phyloP scores from a whole-genome alignment of 2,888 invertebrate species.

The Lycocerus yunnanus region DNA sequence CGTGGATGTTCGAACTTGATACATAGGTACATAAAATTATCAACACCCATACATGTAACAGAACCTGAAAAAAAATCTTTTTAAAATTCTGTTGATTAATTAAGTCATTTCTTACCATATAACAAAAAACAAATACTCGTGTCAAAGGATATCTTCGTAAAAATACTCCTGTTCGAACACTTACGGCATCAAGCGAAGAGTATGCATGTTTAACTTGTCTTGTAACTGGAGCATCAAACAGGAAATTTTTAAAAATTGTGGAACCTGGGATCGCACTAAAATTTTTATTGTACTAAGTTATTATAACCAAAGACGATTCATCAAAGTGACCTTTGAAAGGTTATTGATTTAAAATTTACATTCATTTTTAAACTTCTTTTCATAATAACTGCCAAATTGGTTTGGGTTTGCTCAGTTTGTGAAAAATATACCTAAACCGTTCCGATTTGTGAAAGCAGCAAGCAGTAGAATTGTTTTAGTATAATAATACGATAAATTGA shows the following conservation, averaged over 20 bases:
- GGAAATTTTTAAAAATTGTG: slow-evolving; percentile 72
- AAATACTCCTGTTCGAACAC: slow-evolving; percentile 78
- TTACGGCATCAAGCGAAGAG: slow-evolving; percentile 75
- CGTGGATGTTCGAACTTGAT: slow-evolving; percentile 31
- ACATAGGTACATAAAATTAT: slow-evolving; percentile 75
- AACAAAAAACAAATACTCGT: slow-evolving; percentile 79
- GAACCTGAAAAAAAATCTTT: slow-evolving; percentile 58
- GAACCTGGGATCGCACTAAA: slow-evolving; percentile 66
- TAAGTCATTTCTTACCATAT: slow-evolving; percentile 67
- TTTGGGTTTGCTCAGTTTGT: too few species aligned
- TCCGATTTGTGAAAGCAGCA: too few species aligned
- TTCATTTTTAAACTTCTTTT: too few species aligned
- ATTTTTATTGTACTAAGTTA: neutral
- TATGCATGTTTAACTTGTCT: slow-evolving; percentile 78
- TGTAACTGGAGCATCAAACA: slow-evolving; percentile 76
- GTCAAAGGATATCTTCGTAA: slow-evolving; percentile 81
- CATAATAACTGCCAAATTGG: too few species aligned
- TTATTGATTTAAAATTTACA: neutral
- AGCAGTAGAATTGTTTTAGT: too few species aligned
- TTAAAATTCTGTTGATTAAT: neutral
- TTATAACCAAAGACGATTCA: neutral
- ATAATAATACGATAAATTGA: too few species aligned
- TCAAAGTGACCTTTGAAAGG: neutral
- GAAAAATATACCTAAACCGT: too few species aligned
- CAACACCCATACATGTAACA: slow-evolving; percentile 83